Evolutionary conservation across 2,797 vertebrate species (phyloP).

Genomic region (Tachyglossus aculeatus): DNA sequence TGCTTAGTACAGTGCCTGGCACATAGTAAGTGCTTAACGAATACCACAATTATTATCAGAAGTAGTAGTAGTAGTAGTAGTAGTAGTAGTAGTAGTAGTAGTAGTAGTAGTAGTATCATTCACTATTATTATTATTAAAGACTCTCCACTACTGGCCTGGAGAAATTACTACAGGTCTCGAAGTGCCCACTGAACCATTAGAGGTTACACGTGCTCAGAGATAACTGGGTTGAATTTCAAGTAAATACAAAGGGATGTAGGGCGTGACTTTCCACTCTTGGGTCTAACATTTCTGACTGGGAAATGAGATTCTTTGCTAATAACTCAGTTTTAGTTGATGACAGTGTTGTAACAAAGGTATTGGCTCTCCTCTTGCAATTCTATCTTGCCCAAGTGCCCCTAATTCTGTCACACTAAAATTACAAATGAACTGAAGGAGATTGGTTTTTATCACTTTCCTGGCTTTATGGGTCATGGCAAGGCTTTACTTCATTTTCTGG

Average conservation of each 20-base stretch:
- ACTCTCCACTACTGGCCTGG: no score
- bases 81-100: no score
- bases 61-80: no score
- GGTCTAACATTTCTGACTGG: conserved; percentile 5
- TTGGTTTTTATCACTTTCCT: not conserved
- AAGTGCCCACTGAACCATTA: no score
- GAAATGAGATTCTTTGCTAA: not conserved
- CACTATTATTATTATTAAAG: no score
- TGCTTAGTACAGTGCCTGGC: no score
- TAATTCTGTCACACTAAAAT: not conserved
- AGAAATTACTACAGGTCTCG: no score
- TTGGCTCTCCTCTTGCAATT: not conserved
- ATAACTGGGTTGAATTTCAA: not conserved
- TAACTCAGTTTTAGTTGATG: not conserved
- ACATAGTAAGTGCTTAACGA: no score
- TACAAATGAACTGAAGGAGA: not conserved
- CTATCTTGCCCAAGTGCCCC: not conserved
- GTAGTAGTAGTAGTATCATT: no score
- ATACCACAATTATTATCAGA: no score
- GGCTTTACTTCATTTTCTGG: not conserved
- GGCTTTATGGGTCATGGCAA: not conserved
- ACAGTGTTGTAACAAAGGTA: not conserved
- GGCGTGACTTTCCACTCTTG: conserved; percentile 8
- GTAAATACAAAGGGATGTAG: not conserved
- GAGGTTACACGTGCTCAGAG: no score